phyloP scores from a whole-genome alignment of 37 sponge, comb jelly and placozoan genomes.

The Mnemiopsis leidyi region DNA sequence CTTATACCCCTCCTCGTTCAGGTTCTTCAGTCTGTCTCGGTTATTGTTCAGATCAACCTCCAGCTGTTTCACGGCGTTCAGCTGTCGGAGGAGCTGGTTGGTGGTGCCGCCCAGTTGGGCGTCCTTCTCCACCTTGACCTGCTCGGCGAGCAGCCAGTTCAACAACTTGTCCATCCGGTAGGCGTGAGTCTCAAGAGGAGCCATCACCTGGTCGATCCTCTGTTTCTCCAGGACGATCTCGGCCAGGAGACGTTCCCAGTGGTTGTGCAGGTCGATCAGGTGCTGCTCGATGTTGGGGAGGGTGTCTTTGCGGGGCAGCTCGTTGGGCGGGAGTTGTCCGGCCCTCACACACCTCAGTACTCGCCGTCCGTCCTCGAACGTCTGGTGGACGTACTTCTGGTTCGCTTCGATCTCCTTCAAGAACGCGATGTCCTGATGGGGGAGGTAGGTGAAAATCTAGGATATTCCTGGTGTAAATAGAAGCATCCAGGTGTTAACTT shows the following conservation, averaged over 20 bases:
- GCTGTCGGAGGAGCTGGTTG: constrained; percentile 52
- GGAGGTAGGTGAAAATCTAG: neutral
- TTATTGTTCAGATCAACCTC: constrained; percentile 44
- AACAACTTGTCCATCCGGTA: constrained; percentile 30
- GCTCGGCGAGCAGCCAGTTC: constrained; percentile 34
- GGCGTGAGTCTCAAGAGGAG: constrained; percentile 50
- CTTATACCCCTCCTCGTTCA: constrained; percentile 47
- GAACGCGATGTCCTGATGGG: constrained; percentile 53
- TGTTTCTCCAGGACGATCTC: constrained; percentile 64
- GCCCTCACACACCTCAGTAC: constrained; percentile 48
- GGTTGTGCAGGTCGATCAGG: constrained; percentile 64
- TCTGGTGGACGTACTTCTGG: constrained; percentile 65
- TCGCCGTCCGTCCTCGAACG: constrained; percentile 33
- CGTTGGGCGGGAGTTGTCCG: constrained; percentile 9
- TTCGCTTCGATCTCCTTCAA: constrained; percentile 56
- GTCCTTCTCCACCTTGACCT: constrained; percentile 46
- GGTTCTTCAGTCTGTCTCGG: neutral
- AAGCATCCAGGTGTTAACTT: no score
- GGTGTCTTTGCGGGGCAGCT: constrained; percentile 49
- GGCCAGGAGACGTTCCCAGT: constrained; percentile 56
- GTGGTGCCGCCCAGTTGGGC: constrained; percentile 29
- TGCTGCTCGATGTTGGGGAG: constrained; percentile 63
- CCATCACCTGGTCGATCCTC: constrained; percentile 64
- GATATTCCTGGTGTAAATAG: no score
- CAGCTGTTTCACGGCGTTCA: constrained; percentile 16